Conservation (phyloP, 92 coral and sea anemone species). For the Actinostola sp. region DNA sequence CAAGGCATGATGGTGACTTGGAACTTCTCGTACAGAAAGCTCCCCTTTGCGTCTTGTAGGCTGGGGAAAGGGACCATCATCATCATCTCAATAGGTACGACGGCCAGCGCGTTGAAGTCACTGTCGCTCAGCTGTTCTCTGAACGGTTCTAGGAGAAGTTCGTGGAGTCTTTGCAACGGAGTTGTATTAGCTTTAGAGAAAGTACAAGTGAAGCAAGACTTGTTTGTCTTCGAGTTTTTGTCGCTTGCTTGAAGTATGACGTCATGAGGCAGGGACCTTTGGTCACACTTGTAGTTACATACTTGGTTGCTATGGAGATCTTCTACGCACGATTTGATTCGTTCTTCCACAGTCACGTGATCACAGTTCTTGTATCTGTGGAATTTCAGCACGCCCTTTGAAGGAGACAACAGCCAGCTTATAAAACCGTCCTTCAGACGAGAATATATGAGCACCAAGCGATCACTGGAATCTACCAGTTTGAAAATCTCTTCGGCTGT, state of each 20-base stretch:
- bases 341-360: constrained; percentile 47
- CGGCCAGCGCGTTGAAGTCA: constrained; percentile 25
- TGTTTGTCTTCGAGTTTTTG: not conserved
- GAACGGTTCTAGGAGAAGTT: constrained; percentile 59
- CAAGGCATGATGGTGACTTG: constrained; percentile 68
- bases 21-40: constrained; percentile 46
- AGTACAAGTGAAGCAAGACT: constrained; percentile 1
- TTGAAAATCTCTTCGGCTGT: constrained; percentile 56
- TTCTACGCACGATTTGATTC: constrained; percentile 62
- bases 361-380: constrained; percentile 65
- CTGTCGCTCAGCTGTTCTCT: constrained; percentile 40
- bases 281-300: constrained; percentile 66
- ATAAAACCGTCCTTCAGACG: constrained; percentile 61
- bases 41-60: constrained; percentile 54
- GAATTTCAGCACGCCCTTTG: constrained; percentile 70
- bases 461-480: constrained; percentile 50
- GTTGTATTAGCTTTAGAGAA: constrained; percentile 12
- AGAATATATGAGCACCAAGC: constrained; percentile 62
- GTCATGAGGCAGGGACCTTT: constrained; percentile 66
- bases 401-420: constrained; percentile 72
- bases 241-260: not conserved
- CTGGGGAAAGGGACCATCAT: constrained; percentile 72
- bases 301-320: constrained; percentile 49
- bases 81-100: constrained; percentile 65
- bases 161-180: constrained; percentile 68